Percentiles rank a stretch among this genome's conserved stretches.
These are phyloP conservation scores for Caenorhabditis briggsae DNA, from an alignment of 1,140 invertebrate genomes.

Conservation along the genomic window DNA sequence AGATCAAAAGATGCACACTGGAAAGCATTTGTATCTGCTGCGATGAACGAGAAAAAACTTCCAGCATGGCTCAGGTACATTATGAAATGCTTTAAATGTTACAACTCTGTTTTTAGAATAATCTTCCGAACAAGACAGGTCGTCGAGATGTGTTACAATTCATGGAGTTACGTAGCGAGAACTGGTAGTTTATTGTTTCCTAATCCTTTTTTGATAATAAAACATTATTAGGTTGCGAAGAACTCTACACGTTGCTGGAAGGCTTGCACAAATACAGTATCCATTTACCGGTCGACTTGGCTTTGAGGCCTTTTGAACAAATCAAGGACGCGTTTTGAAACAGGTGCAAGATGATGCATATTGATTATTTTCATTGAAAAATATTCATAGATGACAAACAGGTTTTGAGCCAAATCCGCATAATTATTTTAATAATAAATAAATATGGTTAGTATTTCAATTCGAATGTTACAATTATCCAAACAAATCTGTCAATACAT, in stretches of 20 bases:
- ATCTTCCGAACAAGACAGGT: slow-evolving; percentile 90
- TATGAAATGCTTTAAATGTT: background rate
- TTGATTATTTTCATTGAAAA: background rate
- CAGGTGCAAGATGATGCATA: slow-evolving; percentile 3
- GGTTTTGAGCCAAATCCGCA: background rate
- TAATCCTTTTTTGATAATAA: background rate
- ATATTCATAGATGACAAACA: background rate
- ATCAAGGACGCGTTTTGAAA: slow-evolving; percentile 93
- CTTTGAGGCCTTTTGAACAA: slow-evolving; percentile 94
- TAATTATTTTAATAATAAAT: background rate
- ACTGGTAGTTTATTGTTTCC: slow-evolving; percentile 82
- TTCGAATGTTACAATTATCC: background rate
- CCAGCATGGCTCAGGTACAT: slow-evolving; percentile 85
- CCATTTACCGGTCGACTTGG: slow-evolving; percentile 92
- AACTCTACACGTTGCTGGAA: slow-evolving; percentile 90
- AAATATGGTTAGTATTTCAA: slow-evolving; percentile 17
- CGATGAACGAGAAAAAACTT: slow-evolving; percentile 91
- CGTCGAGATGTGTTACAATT: slow-evolving; percentile 90
- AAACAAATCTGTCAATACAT: slow-evolving; percentile 62
- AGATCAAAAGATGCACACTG: slow-evolving; percentile 95
- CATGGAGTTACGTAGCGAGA: slow-evolving; percentile 94
- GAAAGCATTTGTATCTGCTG: slow-evolving; percentile 96
- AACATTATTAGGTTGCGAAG: slow-evolving; percentile 88
- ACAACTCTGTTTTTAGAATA: slow-evolving; percentile 81
- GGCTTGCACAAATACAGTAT: slow-evolving; percentile 88